These are phyloP conservation scores for Sycon ciliatum DNA, from an alignment of 37 sponge, comb jelly and placozoan species.

Conservation along the genomic window DNA sequence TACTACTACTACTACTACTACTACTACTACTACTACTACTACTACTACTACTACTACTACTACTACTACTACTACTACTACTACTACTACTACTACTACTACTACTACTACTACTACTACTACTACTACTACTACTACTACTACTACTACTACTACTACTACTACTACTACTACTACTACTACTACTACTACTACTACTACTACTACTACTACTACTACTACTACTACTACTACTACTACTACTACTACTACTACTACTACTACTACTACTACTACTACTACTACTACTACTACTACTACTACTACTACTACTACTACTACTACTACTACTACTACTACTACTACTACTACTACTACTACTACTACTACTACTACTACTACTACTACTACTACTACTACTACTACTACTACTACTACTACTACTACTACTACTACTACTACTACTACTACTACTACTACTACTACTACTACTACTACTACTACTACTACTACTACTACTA, in stretches of 20 bases:
- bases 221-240: conserved; percentile 8
- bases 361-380: conserved; percentile 6
- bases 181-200: conserved; percentile 6
- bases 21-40: conserved; percentile 8
- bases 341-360: conserved; percentile 8
- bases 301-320: conserved; percentile 6
- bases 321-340: conserved; percentile 8
- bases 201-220: conserved; percentile 8
- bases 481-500: conserved; percentile 6
- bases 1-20: conserved; percentile 6
- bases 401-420: conserved; percentile 8
- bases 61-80: conserved; percentile 6
- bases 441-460: conserved; percentile 8
- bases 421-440: conserved; percentile 6
- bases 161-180: conserved; percentile 8
- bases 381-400: conserved; percentile 8
- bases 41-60: conserved; percentile 8
- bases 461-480: conserved; percentile 8
- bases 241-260: conserved; percentile 6
- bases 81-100: conserved; percentile 8
- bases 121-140: conserved; percentile 6
- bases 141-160: conserved; percentile 8
- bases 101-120: conserved; percentile 8
- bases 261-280: conserved; percentile 8
- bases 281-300: conserved; percentile 8